A percentile compares a stretch with the other conserved stretches of the same genome.
Evolutionary conservation across 1,140 invertebrate species (phyloP).

Genomic region (Cotesia chilonis): DNA sequence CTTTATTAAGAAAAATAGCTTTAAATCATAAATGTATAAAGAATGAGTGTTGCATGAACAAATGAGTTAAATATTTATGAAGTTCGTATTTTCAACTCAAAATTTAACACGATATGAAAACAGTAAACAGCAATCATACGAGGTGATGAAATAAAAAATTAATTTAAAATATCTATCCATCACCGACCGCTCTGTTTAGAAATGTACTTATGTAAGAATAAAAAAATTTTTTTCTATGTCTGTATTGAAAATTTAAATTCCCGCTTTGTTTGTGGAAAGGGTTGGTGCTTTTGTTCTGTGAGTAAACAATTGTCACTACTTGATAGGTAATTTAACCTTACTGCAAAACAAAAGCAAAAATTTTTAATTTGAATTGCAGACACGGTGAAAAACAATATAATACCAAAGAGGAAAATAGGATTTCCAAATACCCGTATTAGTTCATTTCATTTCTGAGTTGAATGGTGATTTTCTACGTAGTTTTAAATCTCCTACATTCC

Average conservation of each 20-base stretch:
- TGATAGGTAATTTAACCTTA: not conserved
- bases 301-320: no score
- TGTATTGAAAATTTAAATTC: no score
- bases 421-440: not conserved
- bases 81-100: not conserved
- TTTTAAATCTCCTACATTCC: no score
- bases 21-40: not conserved
- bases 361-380: not conserved
- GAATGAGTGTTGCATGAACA: not conserved
- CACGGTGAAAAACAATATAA: not conserved
- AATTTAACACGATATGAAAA: not conserved
- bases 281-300: no score
- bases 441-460: no score
- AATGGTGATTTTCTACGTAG: no score
- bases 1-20: slow-evolving; percentile 28
- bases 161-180: slow-evolving; percentile 21
- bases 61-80: not conserved
- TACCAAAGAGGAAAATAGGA: not conserved
- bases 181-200: slow-evolving; percentile 25
- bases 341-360: slow-evolving; percentile 12
- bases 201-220: not conserved
- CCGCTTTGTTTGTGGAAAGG: no score
- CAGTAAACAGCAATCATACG: slow-evolving; percentile 20
- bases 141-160: slow-evolving; percentile 4
- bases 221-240: no score